Percentiles rank a stretch among this genome's conserved stretches.
These are phyloP conservation scores for Myotis daubentonii DNA, from an alignment of 2,797 vertebrate species.

Conservation along the genomic window DNA sequence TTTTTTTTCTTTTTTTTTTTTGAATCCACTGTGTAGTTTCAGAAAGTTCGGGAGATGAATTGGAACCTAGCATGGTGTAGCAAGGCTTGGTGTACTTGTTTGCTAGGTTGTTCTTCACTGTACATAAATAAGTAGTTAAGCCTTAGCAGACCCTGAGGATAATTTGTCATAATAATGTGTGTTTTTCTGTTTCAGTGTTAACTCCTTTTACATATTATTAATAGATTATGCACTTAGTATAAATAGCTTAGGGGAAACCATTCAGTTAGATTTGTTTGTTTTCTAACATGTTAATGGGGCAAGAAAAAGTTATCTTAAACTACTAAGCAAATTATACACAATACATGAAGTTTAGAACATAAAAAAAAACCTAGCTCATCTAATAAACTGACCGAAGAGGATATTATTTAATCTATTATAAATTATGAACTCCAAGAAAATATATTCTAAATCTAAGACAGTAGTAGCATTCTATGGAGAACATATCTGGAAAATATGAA, in stretches of 20 bases:
- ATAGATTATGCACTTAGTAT: conserved; percentile 70
- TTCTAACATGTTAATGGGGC: conserved; percentile 72
- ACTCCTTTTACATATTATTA: conserved; percentile 70
- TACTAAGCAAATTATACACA: conserved; percentile 54
- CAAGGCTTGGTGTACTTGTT: not conserved
- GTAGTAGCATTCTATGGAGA: not conserved
- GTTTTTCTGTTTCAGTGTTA: conserved; percentile 70
- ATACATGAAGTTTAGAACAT: conserved; percentile 13
- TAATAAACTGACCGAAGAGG: not conserved
- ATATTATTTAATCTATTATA: not conserved
- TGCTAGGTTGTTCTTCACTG: conserved; percentile 39
- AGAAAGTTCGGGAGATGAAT: not conserved
- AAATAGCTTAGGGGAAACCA: conserved; percentile 73
- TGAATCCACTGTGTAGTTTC: not conserved
- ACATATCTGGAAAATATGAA: conserved; percentile 19
- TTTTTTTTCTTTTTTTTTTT: not conserved
- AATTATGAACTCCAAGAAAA: conserved; percentile 4
- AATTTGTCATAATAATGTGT: conserved; percentile 64
- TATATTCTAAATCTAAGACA: not conserved
- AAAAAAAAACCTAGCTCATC: not conserved
- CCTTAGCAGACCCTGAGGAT: conserved; percentile 59
- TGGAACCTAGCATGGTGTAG: not conserved
- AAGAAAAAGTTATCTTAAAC: conserved; percentile 71
- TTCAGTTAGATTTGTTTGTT: conserved; percentile 76
- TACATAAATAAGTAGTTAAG: conserved; percentile 73